These are phyloP conservation scores for Gastrophryne carolinensis DNA, from an alignment of 2,797 vertebrate genomes.

Conservation along the genomic window DNA sequence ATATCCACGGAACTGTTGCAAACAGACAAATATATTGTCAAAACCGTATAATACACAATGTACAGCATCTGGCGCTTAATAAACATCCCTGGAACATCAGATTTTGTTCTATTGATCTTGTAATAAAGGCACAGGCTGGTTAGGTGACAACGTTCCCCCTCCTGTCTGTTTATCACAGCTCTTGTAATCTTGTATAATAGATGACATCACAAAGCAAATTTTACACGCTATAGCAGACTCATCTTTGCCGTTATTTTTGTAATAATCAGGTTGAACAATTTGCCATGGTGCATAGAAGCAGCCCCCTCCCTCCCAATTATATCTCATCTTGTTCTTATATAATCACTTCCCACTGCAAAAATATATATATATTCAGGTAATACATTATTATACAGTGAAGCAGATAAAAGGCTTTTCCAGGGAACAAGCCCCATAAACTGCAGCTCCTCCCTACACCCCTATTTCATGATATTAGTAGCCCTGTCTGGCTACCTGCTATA, in stretches of 20 bases:
- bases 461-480: too few species aligned
- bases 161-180: slow-evolving; percentile 25
- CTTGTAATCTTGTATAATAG: slow-evolving; percentile 52
- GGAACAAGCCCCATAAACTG: too few species aligned
- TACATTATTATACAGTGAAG: too few species aligned
- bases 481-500: too few species aligned
- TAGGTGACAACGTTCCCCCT: slow-evolving; percentile 56
- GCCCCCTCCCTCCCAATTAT: too few species aligned
- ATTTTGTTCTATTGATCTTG: slow-evolving; percentile 76
- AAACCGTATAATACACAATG: slow-evolving; percentile 71
- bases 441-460: too few species aligned
- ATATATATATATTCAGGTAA: too few species aligned
- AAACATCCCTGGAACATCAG: slow-evolving; percentile 74
- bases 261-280: not conserved
- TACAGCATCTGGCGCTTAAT: slow-evolving; percentile 76
- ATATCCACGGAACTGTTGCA: slow-evolving; percentile 66
- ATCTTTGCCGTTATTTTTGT: too few species aligned
- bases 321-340: too few species aligned
- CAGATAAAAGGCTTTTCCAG: too few species aligned
- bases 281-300: not conserved
- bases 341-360: not conserved
- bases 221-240: not conserved
- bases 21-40: slow-evolving; percentile 61
- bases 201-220: slow-evolving; percentile 40
- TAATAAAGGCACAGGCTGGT: slow-evolving; percentile 92